Conservation (phyloP, 2,888 invertebrate species). For the Synanthedon tipuliformis region DNA sequence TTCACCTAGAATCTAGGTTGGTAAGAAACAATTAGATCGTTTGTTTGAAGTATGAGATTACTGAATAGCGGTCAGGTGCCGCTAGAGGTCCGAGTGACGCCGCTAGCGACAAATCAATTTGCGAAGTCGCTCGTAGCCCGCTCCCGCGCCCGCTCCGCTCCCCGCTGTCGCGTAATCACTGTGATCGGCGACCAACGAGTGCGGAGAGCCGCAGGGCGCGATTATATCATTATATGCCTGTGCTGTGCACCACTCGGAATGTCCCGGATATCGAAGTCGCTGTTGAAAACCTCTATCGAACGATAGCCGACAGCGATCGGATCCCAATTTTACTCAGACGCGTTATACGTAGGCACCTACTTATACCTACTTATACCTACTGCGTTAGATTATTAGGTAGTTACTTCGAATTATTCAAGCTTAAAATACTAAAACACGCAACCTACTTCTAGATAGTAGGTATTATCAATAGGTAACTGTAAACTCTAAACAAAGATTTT, state of each 20-base stretch:
- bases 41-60: neutral
- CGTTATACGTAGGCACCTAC: too few species aligned
- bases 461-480: too few species aligned
- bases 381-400: too few species aligned
- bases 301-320: slow-evolving; percentile 36
- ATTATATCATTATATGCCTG: slow-evolving; percentile 49
- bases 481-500: too few species aligned
- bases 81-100: slow-evolving; percentile 14
- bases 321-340: slow-evolving; percentile 22
- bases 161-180: slow-evolving; percentile 36
- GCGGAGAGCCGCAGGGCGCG: slow-evolving; percentile 39
- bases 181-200: slow-evolving; percentile 22
- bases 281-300: slow-evolving; percentile 38
- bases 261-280: slow-evolving; percentile 37
- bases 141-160: slow-evolving; percentile 30
- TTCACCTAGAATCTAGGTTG: too few species aligned
- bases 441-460: too few species aligned
- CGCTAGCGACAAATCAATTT: slow-evolving; percentile 45
- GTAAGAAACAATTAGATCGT: neutral
- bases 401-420: too few species aligned
- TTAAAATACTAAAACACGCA: too few species aligned
- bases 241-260: slow-evolving; percentile 21
- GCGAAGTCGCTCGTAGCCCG: slow-evolving; percentile 24
- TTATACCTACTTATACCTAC: too few species aligned
- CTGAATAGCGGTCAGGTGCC: slow-evolving; percentile 25